Evolutionary conservation across 30 jellyfish, hydroid and myxozoan genomes (phyloP), one percentile per base, ranked within the genome.

Genomic region (Chironex yamaguchii): DNA sequence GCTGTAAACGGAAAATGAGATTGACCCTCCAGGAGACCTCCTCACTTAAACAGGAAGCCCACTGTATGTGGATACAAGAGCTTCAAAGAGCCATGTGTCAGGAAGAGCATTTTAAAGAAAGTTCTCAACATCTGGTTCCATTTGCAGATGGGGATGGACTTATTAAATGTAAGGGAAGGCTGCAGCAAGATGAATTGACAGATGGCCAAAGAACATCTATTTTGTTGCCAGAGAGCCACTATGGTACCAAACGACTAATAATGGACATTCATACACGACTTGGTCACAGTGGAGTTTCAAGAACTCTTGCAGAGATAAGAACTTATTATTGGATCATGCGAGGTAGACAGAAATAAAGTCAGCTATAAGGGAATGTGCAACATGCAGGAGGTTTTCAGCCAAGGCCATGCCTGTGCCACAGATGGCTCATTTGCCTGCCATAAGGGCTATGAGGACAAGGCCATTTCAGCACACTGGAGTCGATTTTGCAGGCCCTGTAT

Each of bases 401-500:
- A 42, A 42, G 2, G 31, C 1, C 0, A 0, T 71, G 31, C 14
- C 0, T 0, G 74, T 34, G 0, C 85, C 85, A 31, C 2, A 29
- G 13, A 24, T 29, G 34, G 75, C 3, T 1, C 74, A 26, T 17
- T 52, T 33, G 1, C 85, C 85, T 4, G 1, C 24, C 0, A 29
- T 33, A 12, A 31, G 85, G 36, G 75, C 34, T 0, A 20, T 13
- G 0, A 0, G 82, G 2, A 71, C 33, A 0, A 34, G 74, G 82
- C 79, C 85, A 36, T 71, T 71, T 42, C 79, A 71, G 12, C 34
- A 33, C 82, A 71, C 75, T 0, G 85, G 85, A 1, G 75, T 42
- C 0, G 85, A 71, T 22, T 71, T 33, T 33, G 85, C 85, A 0
- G 85, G 85, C 0, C 85, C 85, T 0, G 22, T 33, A 14, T 22